A percentile compares a stretch with the other conserved stretches of the same genome.
Evolutionary conservation across 2,113 vertebrate species (phyloP).

Genomic region (Lepus timidus): DNA sequence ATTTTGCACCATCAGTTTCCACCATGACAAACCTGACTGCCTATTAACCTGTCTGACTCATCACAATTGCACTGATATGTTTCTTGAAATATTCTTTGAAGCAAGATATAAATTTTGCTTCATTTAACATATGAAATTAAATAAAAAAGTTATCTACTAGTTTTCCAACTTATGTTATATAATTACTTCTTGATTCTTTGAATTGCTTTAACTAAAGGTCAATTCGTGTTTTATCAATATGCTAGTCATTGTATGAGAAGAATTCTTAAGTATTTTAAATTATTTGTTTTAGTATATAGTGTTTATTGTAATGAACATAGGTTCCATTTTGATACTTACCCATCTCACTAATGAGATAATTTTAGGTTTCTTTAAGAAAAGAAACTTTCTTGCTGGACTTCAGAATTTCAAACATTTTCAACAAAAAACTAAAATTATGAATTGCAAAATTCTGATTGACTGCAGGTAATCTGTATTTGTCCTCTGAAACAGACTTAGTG

Average conservation of each 20-base stretch:
- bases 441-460: slow-evolving; percentile 28
- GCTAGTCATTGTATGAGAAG: slow-evolving; percentile 68
- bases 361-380: slow-evolving; percentile 67
- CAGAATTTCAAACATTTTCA: slow-evolving; percentile 76
- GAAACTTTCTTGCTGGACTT: slow-evolving; percentile 68
- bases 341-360: slow-evolving; percentile 61
- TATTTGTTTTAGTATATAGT: slow-evolving; percentile 69
- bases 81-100: slow-evolving; percentile 60
- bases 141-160: slow-evolving; percentile 45
- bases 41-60: no score
- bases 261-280: slow-evolving; percentile 68
- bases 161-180: slow-evolving; percentile 73
- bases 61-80: slow-evolving; percentile 3
- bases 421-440: slow-evolving; percentile 70
- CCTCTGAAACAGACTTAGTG: background rate
- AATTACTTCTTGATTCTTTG: slow-evolving; percentile 72
- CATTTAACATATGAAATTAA: slow-evolving; percentile 40
- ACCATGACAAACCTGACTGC: no score
- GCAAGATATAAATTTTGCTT: slow-evolving; percentile 33
- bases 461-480: background rate
- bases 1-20: no score
- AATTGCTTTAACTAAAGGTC: slow-evolving; percentile 67
- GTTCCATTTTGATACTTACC: slow-evolving; percentile 54
- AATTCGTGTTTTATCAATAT: slow-evolving; percentile 65
- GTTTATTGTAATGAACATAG: slow-evolving; percentile 63